Conservation (phyloP, 2,888 invertebrate species). For the Carabus problematicus region DNA sequence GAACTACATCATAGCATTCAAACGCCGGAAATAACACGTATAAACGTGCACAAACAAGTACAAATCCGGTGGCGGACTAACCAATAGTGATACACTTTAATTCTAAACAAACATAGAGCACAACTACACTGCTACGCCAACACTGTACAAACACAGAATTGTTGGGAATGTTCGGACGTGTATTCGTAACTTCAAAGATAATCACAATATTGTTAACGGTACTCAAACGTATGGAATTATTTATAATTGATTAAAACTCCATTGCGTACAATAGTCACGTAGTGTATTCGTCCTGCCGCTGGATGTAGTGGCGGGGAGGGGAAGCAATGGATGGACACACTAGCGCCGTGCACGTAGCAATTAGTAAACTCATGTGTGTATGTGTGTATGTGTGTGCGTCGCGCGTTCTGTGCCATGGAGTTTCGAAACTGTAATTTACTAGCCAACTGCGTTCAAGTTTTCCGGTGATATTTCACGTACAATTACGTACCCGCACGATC, state of each 20-base stretch:
- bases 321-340: no score
- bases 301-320: not conserved
- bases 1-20: no score
- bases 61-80: no score
- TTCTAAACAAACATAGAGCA: no score
- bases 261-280: constrained; percentile 40
- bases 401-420: constrained; percentile 15
- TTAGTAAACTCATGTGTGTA: constrained; percentile 14
- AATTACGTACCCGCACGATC: constrained; percentile 15
- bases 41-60: no score
- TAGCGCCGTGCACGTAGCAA: not conserved
- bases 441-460: constrained; percentile 40
- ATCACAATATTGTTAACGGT: constrained; percentile 36
- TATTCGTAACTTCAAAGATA: constrained; percentile 26
- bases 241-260: constrained; percentile 41
- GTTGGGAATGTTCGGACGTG: no score
- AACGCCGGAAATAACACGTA: no score
- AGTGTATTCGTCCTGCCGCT: not conserved
- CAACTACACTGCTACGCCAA: no score
- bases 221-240: constrained; percentile 35
- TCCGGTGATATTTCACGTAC: constrained; percentile 30
- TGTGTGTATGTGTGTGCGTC: constrained; percentile 12
- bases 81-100: no score
- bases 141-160: no score
- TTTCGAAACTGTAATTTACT: constrained; percentile 42